Base-by-base conservation (phyloP, 2,797 vertebrate species). In the Amazona finschi region DNA sequence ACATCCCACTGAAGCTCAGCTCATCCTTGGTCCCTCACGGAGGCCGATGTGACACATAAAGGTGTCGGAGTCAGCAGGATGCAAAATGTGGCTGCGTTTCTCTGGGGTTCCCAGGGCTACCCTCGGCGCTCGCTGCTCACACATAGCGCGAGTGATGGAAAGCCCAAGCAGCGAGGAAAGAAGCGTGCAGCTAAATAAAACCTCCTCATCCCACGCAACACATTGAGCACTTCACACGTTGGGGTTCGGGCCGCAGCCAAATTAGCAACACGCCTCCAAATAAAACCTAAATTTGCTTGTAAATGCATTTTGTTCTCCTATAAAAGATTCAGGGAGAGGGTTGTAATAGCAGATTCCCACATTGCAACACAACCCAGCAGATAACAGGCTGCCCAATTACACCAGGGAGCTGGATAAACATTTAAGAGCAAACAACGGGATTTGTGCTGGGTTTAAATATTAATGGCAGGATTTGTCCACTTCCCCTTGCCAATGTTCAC, bases 381-480 rank as follows among this genome's bases (percentile, higher is more conserved):
- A 95, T 89, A 96, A 88, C 24, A 4, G 77, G 87, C 88, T 87
- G 86, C 93, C 94, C 95, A 94, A 95, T 94, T 94, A 96, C 55
- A 15, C 93, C 4, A 21, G 71, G 84, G 94, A 96, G 92, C 85
- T 91, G 69, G 83, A 95, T 94, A 91, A 96, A 96, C 87, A 94
- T 94, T 94, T 95, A 89, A 96, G 88, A 96, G 90, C 93, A 96
- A 97, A 97, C 91, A 97, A 92, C 24, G 2, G 93, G 95, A 95
- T 96, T 94, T 96, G 86, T 89, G 92, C 53, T 3, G 65, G 65
- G 92, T 92, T 97, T 94, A 95, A 95, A 96, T 96, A 97, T 96
- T 97, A 90, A 95, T 96, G 93, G 87, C 77, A 90, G 81, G 87
- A 95, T 95, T 94, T 94, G 87, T 94, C 93, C 95, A 91, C 81